Percentiles rank a stretch among this genome's conserved stretches.
phyloP scores from a whole-genome alignment of 2,888 invertebrate species.

The Lepidochrysops patricia region DNA sequence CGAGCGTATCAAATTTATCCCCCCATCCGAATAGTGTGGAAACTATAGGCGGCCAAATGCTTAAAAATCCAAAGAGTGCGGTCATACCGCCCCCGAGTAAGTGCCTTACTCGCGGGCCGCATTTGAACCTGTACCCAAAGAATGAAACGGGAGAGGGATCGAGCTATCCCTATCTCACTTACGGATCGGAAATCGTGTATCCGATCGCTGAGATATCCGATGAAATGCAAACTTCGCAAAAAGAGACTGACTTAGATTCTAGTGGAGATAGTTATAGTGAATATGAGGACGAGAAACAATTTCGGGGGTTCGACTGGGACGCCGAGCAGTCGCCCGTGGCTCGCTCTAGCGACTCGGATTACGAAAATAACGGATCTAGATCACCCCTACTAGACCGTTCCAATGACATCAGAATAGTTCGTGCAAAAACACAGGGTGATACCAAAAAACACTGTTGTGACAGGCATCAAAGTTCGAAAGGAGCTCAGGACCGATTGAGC shows the following conservation, averaged over 20 bases:
- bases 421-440: constrained; percentile 51
- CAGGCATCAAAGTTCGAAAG: constrained; percentile 41
- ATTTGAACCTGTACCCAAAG: constrained; percentile 79
- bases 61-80: constrained; percentile 78
- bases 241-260: constrained; percentile 76
- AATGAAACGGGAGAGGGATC: constrained; percentile 81
- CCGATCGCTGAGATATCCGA: constrained; percentile 90
- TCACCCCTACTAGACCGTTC: constrained; percentile 78
- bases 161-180: constrained; percentile 80
- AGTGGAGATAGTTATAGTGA: constrained; percentile 77
- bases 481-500: constrained; percentile 42
- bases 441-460: constrained; percentile 56
- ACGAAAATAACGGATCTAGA: constrained; percentile 80
- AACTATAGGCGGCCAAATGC: constrained; percentile 79
- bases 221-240: constrained; percentile 81
- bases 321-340: constrained; percentile 60
- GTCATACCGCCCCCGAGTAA: constrained; percentile 81
- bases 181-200: constrained; percentile 85
- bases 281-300: constrained; percentile 76
- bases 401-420: constrained; percentile 57
- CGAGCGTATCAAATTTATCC: constrained; percentile 81
- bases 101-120: constrained; percentile 80
- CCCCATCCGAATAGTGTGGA: constrained; percentile 88
- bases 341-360: constrained; percentile 78
- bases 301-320: constrained; percentile 67